phyloP scores from a whole-genome alignment of 2,797 vertebrate genomes.

The Rhinella marina region DNA sequence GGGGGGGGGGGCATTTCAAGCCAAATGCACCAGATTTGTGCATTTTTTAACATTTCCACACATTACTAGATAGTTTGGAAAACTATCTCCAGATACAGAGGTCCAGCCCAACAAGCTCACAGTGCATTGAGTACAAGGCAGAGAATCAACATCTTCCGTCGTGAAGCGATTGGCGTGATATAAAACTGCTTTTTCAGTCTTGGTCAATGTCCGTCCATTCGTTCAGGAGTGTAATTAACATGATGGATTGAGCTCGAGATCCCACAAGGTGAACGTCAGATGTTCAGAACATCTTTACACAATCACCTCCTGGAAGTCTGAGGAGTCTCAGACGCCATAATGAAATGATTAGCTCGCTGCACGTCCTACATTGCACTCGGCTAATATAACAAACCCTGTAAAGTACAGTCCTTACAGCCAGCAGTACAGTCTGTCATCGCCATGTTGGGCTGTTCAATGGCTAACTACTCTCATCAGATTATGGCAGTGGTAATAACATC shows the following conservation, averaged over 20 bases:
- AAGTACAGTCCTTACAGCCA: neutral
- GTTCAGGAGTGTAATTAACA: constrained; percentile 38
- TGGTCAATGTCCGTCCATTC: constrained; percentile 12
- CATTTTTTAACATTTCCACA: neutral
- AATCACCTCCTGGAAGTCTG: constrained; percentile 20
- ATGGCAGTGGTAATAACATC: neutral
- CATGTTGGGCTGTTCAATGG: neutral
- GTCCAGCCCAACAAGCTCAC: neutral
- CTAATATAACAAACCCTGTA: neutral
- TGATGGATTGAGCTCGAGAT: constrained; percentile 30
- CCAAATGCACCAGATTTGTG: no score
- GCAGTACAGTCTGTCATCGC: neutral
- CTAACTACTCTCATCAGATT: neutral
- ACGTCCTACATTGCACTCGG: neutral
- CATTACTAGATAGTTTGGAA: no score
- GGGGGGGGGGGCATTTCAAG: no score
- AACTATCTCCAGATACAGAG: neutral
- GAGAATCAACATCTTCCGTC: neutral
- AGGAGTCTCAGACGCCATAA: constrained; percentile 6
- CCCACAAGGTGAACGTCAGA: constrained; percentile 11
- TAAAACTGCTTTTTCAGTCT: neutral
- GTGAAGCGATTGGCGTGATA: constrained; percentile 12
- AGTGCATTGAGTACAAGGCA: neutral
- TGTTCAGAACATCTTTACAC: constrained; percentile 35
- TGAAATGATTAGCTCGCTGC: constrained; percentile 2